Conservation (phyloP, 2,797 vertebrate species). For the Ambastaia sidthimunki region DNA sequence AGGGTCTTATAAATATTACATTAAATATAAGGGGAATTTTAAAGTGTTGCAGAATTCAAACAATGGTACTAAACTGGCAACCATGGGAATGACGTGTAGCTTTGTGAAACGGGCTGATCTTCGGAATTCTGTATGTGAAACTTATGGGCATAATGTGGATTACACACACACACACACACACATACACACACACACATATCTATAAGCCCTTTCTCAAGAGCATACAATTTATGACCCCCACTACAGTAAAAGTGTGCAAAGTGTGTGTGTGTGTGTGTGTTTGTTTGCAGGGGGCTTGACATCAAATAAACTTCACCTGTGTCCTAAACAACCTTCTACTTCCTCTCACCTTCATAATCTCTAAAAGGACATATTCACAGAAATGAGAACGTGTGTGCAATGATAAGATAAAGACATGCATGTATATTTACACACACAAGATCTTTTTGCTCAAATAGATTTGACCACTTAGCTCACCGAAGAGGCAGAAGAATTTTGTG, state of each 20-base stretch:
- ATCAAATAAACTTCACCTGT: conserved; percentile 49
- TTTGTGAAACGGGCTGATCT: background rate
- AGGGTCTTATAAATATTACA: background rate
- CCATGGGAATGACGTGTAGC: background rate
- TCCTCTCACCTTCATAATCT: conserved; percentile 47
- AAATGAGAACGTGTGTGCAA: conserved; percentile 10
- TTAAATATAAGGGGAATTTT: no score
- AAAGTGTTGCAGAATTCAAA: no score
- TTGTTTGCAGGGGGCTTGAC: conserved; percentile 8
- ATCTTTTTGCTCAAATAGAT: conserved; percentile 12
- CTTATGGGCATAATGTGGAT: conserved; percentile 9
- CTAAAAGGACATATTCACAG: conserved; percentile 1
- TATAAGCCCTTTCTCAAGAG: conserved; percentile 20
- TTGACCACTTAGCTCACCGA: background rate
- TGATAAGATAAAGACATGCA: conserved; percentile 20
- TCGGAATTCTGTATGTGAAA: background rate
- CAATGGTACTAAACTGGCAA: no score
- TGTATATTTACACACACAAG: background rate
- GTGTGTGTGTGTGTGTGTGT: conserved; percentile 24
- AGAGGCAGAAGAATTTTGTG: background rate
- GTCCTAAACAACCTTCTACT: conserved; percentile 54
- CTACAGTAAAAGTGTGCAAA: conserved; percentile 22
- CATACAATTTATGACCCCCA: conserved; percentile 34
- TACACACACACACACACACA: conserved; percentile 20
- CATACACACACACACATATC: no score